A percentile compares a stretch with the other conserved stretches of the same genome.
phyloP scores from a whole-genome alignment of 2,888 invertebrate species.

The Julus scanicus region DNA sequence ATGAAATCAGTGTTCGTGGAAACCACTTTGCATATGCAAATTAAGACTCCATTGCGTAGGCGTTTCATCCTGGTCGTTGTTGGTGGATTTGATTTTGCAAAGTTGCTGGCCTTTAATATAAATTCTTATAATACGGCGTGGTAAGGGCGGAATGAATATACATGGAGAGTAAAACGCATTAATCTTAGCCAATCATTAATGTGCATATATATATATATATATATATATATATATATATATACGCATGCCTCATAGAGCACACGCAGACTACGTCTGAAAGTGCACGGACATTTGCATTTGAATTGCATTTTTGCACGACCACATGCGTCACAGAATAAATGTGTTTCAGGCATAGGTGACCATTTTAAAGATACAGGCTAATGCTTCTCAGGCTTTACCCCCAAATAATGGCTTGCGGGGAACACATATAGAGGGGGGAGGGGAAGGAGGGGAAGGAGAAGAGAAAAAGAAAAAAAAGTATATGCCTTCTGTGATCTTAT shows the following conservation, averaged over 20 bases:
- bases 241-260: neutral
- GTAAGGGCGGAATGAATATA: neutral
- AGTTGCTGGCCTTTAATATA: constrained; percentile 11
- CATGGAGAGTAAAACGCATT: neutral
- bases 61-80: neutral
- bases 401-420: constrained; percentile 32
- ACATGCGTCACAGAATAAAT: constrained; percentile 35
- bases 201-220: neutral
- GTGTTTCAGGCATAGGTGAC: constrained; percentile 39
- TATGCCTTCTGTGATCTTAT: constrained; percentile 38
- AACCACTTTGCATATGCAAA: constrained; percentile 25
- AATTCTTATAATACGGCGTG: neutral
- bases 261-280: neutral
- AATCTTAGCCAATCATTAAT: constrained; percentile 40
- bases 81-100: constrained; percentile 31
- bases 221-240: neutral
- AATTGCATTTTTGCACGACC: constrained; percentile 45
- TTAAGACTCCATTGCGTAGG: neutral
- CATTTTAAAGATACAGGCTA: constrained; percentile 36
- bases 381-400: constrained; percentile 35
- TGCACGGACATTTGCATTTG: constrained; percentile 29
- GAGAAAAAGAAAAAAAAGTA: neutral
- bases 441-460: neutral
- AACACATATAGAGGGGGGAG: constrained; percentile 20
- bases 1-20: neutral